phyloP scores from a whole-genome alignment of 2,888 invertebrate genomes.

The Philopedon plagiatum region DNA sequence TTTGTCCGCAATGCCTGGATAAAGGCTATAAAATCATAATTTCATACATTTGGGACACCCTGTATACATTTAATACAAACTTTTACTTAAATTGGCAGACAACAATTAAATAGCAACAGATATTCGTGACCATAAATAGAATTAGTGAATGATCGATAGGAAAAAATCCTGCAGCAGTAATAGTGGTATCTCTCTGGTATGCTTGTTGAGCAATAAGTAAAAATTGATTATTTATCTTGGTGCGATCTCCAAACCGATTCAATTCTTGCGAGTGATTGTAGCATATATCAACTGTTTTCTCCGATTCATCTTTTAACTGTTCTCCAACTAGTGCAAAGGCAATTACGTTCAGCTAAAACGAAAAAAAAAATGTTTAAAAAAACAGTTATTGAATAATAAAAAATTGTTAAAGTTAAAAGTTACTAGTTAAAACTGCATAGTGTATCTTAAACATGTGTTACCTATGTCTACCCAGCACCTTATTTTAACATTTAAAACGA shows the following conservation, averaged over 20 bases:
- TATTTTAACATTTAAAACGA: too few relatives aligned
- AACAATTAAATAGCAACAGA: conserved; percentile 4
- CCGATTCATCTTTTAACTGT: background rate
- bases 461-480: too few relatives aligned
- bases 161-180: conserved; percentile 10
- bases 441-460: too few relatives aligned
- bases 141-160: background rate
- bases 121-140: conserved; percentile 2
- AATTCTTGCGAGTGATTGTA: conserved; percentile 4
- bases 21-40: too few relatives aligned
- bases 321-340: background rate
- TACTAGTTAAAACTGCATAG: too few relatives aligned
- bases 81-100: conserved; percentile 8
- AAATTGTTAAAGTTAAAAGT: too few relatives aligned
- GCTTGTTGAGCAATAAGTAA: background rate
- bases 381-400: too few relatives aligned
- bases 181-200: background rate
- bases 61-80: background rate
- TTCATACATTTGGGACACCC: too few relatives aligned
- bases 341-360: background rate
- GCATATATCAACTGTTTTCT: conserved; percentile 1
- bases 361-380: background rate
- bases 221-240: conserved; percentile 3
- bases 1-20: too few relatives aligned
- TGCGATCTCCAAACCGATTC: background rate